A percentile compares a stretch with the other conserved stretches of the same genome.
Evolutionary conservation across 2,888 invertebrate genomes (phyloP).

Genomic region (Eremobia ochroleuca): DNA sequence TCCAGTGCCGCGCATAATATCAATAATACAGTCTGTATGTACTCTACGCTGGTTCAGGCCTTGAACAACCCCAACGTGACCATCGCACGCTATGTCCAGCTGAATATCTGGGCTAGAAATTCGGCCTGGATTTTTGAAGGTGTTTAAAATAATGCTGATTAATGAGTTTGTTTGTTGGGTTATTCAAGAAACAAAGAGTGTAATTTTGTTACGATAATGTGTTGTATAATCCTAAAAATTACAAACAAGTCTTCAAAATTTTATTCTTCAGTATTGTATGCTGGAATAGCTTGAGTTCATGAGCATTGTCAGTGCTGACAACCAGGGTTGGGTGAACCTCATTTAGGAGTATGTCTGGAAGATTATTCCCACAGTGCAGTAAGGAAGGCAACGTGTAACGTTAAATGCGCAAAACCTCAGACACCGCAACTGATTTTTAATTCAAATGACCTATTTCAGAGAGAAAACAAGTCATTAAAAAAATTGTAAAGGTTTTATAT

Average conservation of each 20-base stretch:
- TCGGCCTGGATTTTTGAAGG: conserved; percentile 41
- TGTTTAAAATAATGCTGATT: conserved; percentile 29
- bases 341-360: background rate
- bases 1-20: conserved; percentile 49
- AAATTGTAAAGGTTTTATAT: too few species aligned
- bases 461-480: too few species aligned
- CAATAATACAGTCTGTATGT: conserved; percentile 36
- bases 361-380: background rate
- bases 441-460: too few species aligned
- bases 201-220: background rate
- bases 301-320: background rate
- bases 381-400: too few species aligned
- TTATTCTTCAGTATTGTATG: background rate
- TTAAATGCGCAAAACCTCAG: too few species aligned
- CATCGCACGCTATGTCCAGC: conserved; percentile 52
- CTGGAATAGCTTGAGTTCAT: background rate
- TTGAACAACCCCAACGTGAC: conserved; percentile 53
- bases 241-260: background rate
- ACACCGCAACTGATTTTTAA: too few species aligned
- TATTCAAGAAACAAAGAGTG: background rate
- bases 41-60: conserved; percentile 36
- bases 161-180: conserved; percentile 16
- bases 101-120: conserved; percentile 30
- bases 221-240: too few species aligned
- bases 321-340: background rate